A percentile compares a stretch with the other conserved stretches of the same genome.
Evolutionary conservation across 2,113 vertebrate species (phyloP).

Genomic region (Amazona vittata): DNA sequence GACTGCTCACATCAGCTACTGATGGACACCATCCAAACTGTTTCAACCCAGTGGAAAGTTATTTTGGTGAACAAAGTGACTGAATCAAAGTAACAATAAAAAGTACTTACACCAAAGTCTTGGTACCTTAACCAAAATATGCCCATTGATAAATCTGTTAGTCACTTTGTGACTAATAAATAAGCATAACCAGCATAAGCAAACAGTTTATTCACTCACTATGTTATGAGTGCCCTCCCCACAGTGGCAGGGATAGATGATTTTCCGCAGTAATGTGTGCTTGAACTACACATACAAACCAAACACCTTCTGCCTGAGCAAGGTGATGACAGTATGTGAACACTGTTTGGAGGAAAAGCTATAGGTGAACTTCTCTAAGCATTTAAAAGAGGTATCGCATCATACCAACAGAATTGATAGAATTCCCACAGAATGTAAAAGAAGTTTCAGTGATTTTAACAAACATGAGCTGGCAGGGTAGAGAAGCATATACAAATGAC

Average conservation of each 20-base stretch:
- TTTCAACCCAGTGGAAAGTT: background rate
- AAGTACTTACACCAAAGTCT: background rate
- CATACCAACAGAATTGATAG: background rate
- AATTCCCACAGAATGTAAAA: background rate
- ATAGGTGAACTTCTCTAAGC: background rate
- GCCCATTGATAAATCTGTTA: background rate
- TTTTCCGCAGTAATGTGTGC: background rate
- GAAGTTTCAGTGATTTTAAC: background rate
- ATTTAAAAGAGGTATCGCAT: background rate
- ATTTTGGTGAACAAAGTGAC: background rate
- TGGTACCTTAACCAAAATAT: background rate
- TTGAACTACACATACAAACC: background rate
- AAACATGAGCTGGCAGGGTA: background rate
- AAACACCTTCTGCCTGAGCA: background rate
- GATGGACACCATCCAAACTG: background rate
- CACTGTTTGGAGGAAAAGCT: background rate
- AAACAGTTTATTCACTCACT: background rate
- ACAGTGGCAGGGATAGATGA: background rate
- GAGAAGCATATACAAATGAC: background rate
- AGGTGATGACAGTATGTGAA: background rate
- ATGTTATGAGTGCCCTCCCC: background rate
- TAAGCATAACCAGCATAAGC: background rate
- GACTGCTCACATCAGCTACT: background rate
- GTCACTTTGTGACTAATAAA: background rate
- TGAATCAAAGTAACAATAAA: background rate